phyloP scores from a whole-genome alignment of 1,140 invertebrate genomes.

The Drosophila guanche region DNA sequence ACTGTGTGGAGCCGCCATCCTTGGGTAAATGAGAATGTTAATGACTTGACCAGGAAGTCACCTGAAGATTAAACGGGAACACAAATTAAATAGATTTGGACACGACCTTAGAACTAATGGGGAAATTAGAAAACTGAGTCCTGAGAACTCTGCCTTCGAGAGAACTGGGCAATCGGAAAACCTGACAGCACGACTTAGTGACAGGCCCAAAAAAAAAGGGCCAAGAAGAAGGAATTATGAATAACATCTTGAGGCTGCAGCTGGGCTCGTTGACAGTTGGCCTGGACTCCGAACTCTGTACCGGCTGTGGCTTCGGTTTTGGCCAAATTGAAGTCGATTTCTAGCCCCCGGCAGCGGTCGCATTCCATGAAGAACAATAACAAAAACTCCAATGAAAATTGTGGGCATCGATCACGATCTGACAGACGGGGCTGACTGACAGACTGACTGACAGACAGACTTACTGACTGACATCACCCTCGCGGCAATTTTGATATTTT shows the following conservation, averaged over 20 bases:
- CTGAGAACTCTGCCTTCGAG: conserved; percentile 25
- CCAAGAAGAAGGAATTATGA: conserved; percentile 38
- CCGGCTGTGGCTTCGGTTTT: conserved; percentile 53
- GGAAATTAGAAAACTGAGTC: conserved; percentile 3
- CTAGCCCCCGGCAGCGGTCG: conserved; percentile 58
- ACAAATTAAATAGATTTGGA: conserved; percentile 20
- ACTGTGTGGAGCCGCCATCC: background rate
- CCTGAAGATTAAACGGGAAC: conserved; percentile 27
- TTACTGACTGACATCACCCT: conserved; percentile 68
- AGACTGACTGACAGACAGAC: conserved; percentile 24
- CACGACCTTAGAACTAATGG: background rate
- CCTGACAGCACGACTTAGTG: conserved; percentile 45
- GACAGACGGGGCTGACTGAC: conserved; percentile 17
- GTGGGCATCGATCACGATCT: conserved; percentile 74
- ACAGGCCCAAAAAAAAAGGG: conserved; percentile 27
- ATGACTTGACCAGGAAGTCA: conserved; percentile 43
- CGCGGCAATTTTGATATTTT: conserved; percentile 51
- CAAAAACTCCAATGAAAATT: conserved; percentile 44
- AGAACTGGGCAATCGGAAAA: conserved; percentile 26
- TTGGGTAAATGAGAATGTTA: conserved; percentile 47
- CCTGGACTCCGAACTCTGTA: conserved; percentile 13
- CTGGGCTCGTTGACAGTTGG: conserved; percentile 47
- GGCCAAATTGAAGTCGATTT: conserved; percentile 51
- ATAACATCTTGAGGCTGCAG: conserved; percentile 38
- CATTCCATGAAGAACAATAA: conserved; percentile 69